A percentile compares a stretch with the other conserved stretches of the same genome.
Evolutionary conservation across 2,797 vertebrate species (phyloP).

Genomic region (Prunella strophiata): DNA sequence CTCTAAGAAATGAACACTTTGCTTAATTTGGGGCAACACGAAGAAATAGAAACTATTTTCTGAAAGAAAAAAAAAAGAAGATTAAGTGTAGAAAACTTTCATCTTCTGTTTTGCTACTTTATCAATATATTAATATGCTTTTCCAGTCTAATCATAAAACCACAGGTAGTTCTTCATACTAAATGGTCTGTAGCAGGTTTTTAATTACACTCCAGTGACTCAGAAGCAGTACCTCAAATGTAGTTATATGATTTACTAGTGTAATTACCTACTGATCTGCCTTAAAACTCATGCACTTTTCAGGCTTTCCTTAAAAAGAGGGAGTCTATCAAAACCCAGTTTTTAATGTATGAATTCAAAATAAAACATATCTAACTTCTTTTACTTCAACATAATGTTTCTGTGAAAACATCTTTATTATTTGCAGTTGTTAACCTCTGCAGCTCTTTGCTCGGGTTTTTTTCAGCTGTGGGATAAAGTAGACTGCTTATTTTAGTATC

Average conservation of each 20-base stretch:
- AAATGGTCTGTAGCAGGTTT: slow-evolving; percentile 11
- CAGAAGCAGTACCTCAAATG: not conserved
- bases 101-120: not conserved
- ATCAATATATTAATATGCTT: not conserved
- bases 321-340: not conserved
- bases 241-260: not conserved
- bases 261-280: not conserved
- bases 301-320: not conserved
- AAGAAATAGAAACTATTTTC: not conserved
- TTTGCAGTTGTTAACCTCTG: not conserved
- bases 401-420: not conserved
- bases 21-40: not conserved
- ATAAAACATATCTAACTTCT: not conserved
- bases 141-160: not conserved
- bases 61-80: not conserved
- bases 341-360: not conserved
- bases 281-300: not conserved
- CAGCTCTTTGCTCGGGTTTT: not conserved
- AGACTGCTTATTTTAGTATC: not conserved
- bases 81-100: not conserved
- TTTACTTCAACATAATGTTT: not conserved
- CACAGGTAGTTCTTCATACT: not conserved
- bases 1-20: not conserved
- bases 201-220: not conserved
- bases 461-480: not conserved